These are phyloP conservation scores for Rhagophthalmus giganteus DNA, from an alignment of 2,888 invertebrate genomes.

Conservation along the genomic window DNA sequence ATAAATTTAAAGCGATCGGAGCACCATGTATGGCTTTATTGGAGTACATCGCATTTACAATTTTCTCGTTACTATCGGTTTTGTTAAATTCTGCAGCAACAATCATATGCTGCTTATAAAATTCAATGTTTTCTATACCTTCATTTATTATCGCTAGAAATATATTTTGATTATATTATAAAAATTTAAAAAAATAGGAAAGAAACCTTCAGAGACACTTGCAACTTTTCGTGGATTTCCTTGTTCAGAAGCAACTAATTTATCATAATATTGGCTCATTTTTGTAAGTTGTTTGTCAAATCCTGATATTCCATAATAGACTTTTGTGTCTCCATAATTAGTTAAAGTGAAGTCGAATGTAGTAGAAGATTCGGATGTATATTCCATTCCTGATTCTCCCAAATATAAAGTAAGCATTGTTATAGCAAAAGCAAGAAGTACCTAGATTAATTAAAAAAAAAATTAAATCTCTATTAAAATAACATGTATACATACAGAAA, in stretches of 20 bases:
- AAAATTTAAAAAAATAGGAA: background rate
- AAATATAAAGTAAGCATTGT: conserved; percentile 46
- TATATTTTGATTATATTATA: conserved; percentile 3
- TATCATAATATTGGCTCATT: conserved; percentile 36
- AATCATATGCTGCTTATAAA: conserved; percentile 56
- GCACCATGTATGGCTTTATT: conserved; percentile 58
- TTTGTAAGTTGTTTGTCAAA: conserved; percentile 7
- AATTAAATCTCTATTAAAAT: no score
- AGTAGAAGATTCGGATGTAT: conserved; percentile 23
- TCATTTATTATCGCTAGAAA: conserved; percentile 52
- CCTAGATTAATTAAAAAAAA: conserved; percentile 4
- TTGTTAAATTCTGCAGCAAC: conserved; percentile 56
- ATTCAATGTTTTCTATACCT: conserved; percentile 52
- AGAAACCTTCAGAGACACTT: conserved; percentile 37
- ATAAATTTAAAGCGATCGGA: conserved; percentile 58
- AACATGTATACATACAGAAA: no score
- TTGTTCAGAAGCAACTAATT: conserved; percentile 33
- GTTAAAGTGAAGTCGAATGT: conserved; percentile 48
- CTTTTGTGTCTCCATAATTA: conserved; percentile 43
- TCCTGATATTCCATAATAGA: conserved; percentile 42
- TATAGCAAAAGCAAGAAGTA: conserved; percentile 25
- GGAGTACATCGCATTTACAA: conserved; percentile 54
- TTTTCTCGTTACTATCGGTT: conserved; percentile 18
- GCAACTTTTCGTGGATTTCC: conserved; percentile 33
- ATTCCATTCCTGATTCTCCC: no score